Evolutionary conservation across 2,888 invertebrate species (phyloP), one percentile per base, ranked within the genome.

Genomic region (Pseudococcus jackbeardsleyi): DNA sequence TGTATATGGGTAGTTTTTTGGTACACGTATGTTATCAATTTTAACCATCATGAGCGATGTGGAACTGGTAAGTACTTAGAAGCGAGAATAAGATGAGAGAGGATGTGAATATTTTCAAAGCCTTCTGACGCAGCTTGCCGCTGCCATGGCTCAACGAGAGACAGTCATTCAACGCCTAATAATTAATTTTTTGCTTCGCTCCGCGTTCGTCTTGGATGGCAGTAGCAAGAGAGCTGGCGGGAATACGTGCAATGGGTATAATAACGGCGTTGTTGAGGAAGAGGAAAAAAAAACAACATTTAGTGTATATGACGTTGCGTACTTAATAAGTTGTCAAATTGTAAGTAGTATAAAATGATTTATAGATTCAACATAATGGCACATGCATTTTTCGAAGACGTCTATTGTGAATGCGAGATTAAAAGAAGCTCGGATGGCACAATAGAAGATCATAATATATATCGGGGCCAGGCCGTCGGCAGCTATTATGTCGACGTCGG

Each of bases 271-370:
- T 46, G 46, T 46, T 46, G 46, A 50, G 15, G 26, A 17, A 77
- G 22, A 33, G 17, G 54, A 33, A 19, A 22, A 77, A 42, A 72
- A 68, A 39, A 77, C 8, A 87, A 77, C 77, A 87, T 87, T 87
- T 87, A 87, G 39, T 39, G 22, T 77, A 79, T 87, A 77, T 48
- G 79, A 87, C 87, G 87, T 72, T 50, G 26, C 87, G 87, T 87
- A 87, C 87, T 87, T 87, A 87, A 87, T 87, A 87, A 87, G 87
- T 87, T 87, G 87, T 87, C 87, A 87, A 87, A 87, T 39, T 87
- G 50, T 85, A 87, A 87, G 87, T 87, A 87, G 87, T 87, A 87
- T 87, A 50, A 87, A 87, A 87, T 87, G 87, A 87, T 87, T 87
- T 87, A 87, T 87, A 87, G 87, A 87, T 87, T 87, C 72, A 50